Evolutionary conservation across 2,888 invertebrate species (phyloP), one percentile per base, ranked within the genome.

Genomic region (Pseudoips prasinana): DNA sequence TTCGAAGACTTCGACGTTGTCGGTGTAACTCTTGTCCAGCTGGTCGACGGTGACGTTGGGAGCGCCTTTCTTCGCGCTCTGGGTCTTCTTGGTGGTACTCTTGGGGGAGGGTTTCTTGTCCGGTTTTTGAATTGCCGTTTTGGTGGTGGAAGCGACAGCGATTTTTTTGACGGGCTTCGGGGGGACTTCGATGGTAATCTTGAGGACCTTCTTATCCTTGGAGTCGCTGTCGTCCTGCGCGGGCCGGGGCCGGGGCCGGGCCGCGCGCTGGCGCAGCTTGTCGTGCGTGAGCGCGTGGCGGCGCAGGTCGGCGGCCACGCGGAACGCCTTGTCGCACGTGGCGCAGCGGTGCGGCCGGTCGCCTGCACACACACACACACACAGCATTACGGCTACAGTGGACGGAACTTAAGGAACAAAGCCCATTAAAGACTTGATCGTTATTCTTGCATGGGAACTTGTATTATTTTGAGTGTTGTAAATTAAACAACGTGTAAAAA

Each of bases 261-360:
- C 40, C 28, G 61, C 43, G 0, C 70, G 43, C 39, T 53, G 51
- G n/a, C 75, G 68, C 6, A 70, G 45, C 32, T 80, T 82, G 25
- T 81, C 79, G 73, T 96, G 96, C 0, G 93, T 94, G 29, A 92
- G 91, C 69, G 92, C 85, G 68, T 96, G 96, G 0, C 96, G 90
- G 33, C 95, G 94, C 86, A 96, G 92, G 71, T 96, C 96, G 8
- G 95, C 95, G 1, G 93, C 91, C 0, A 95, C 94, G 3, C 96
- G 91, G 83, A 97, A 97, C 11, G 92, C 92, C 67, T 96, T 96
- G 0, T 92, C 93, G 69, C 96, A 96, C 0, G 93, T 87, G 1
- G 89, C 79, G 59, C 96, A 96, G 4, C 91, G 90, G 75, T 95
- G 92, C 0, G 96, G 95, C 49, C 93, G 94, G 64, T 94, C 95